phyloP scores from a whole-genome alignment of 2,888 invertebrate species.

The Bedellia somnulentella region DNA sequence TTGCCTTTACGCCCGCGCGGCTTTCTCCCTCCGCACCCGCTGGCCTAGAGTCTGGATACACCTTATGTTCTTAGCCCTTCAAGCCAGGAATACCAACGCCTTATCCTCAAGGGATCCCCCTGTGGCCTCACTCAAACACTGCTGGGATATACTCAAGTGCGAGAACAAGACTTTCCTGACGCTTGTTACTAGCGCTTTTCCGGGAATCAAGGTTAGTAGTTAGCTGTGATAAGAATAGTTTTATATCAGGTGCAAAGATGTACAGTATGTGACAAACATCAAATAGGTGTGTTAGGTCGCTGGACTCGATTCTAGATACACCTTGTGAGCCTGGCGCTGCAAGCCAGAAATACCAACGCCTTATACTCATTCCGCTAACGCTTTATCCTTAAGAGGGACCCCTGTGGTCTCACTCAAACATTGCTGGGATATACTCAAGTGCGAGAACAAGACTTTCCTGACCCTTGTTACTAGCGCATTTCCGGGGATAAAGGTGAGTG shows the following conservation, averaged over 20 bases:
- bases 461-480: constrained; percentile 93
- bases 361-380: constrained; percentile 74
- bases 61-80: constrained; percentile 92
- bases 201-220: constrained; percentile 72
- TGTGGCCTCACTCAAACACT: constrained; percentile 83
- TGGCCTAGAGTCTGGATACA: constrained; percentile 92
- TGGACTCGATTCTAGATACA: constrained; percentile 92
- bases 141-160: constrained; percentile 93
- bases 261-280: too few relatives aligned
- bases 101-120: constrained; percentile 79
- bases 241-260: too few relatives aligned
- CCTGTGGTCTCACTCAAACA: constrained; percentile 83
- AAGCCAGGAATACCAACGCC: constrained; percentile 77
- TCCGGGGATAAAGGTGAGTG: constrained; percentile 76
- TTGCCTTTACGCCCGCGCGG: constrained; percentile 82
- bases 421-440: constrained; percentile 93
- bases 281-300: too few relatives aligned
- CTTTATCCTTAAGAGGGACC: constrained; percentile 78
- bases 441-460: constrained; percentile 85
- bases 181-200: constrained; percentile 92
- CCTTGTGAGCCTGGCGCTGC: constrained; percentile 92
- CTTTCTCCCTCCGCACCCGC: constrained; percentile 77
- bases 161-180: constrained; percentile 88
- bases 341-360: constrained; percentile 77
- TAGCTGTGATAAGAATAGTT: neutral